Percentiles rank a stretch among this genome's conserved stretches.
phyloP scores from a whole-genome alignment of 2,797 vertebrate genomes.

The Alosa sapidissima region DNA sequence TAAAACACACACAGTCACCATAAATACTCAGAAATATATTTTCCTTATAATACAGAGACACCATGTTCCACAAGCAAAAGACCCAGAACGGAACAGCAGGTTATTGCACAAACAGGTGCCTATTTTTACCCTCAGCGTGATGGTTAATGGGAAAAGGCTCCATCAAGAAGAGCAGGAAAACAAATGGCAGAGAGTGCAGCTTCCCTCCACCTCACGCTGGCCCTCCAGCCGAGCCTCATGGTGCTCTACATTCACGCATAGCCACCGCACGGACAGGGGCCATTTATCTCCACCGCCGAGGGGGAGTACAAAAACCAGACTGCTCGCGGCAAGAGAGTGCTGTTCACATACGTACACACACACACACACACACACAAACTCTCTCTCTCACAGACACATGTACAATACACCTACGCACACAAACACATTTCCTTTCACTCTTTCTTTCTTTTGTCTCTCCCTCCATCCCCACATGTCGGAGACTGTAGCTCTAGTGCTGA shows the following conservation, averaged over 20 bases:
- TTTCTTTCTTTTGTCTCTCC: neutral
- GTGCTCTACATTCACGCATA: conserved; percentile 21
- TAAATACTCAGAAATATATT: neutral
- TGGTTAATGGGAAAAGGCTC: neutral
- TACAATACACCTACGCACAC: neutral
- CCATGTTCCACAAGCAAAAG: neutral
- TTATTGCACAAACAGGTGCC: conserved; percentile 13
- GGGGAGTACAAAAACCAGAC: neutral
- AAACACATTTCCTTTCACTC: neutral
- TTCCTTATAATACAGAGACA: neutral
- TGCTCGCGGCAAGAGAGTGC: conserved; percentile 23
- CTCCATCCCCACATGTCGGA: neutral
- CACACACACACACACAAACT: neutral
- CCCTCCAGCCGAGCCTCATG: conserved; percentile 18
- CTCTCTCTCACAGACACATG: neutral
- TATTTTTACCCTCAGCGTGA: conserved; percentile 16
- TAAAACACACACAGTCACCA: neutral
- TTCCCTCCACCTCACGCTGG: neutral
- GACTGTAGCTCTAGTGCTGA: neutral
- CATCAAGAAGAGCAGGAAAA: neutral
- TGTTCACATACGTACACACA: neutral
- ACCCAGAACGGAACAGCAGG: neutral
- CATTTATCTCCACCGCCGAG: conserved; percentile 28
- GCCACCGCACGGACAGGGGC: conserved; percentile 29
- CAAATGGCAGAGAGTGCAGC: neutral